Base-by-base conservation (phyloP, 2,888 invertebrate genomes). In the Carterocephalus palaemon region DNA sequence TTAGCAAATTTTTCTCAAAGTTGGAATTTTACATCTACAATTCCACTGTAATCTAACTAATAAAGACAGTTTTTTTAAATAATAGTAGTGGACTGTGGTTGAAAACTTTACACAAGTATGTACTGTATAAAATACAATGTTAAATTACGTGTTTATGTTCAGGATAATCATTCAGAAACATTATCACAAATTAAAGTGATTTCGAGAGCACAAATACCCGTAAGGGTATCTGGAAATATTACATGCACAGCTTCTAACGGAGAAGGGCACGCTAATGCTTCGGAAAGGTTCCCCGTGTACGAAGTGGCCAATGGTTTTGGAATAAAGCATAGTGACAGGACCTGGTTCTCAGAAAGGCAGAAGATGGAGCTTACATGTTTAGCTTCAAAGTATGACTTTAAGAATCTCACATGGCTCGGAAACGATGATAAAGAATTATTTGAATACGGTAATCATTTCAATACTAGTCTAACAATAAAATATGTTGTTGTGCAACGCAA, bases 261-360 rank as follows among this genome's bases (percentile, higher is more conserved):
- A 0, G 6, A 34, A 1, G 53, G 45, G 0, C 38, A 3, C 0
- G 8, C 10, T 3, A 9, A 1, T 1, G 47, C 29, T 2, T 48
- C 65, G 0, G 60, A 58, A 43, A 52, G 46, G 16, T 59, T 85
- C 6, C 46, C 70, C 0, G 70, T 81, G 2, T 64, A 80, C 39
- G 86, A 86, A 49, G 59, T 82, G 3, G 10, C 45, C 1, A 50
- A 52, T 17, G 84, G 84, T 4, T 85, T 86, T 36, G 84, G 82
- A 4, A 70, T 82, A 20, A 54, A 48, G 15, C 54, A 71, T 33
- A 47, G 29, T 0, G 41, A 62, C 0, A 56, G 61, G 4, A 54
- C 52, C 1, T 80, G 78, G 77, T 78, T 67, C 42, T 47, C 72
- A 1, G 66, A 82, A 56, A 60, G 66, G 12, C 56, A 74, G 6